These are phyloP conservation scores for Chrysemys picta DNA, from an alignment of 2,113 vertebrate species.

Conservation along the genomic window DNA sequence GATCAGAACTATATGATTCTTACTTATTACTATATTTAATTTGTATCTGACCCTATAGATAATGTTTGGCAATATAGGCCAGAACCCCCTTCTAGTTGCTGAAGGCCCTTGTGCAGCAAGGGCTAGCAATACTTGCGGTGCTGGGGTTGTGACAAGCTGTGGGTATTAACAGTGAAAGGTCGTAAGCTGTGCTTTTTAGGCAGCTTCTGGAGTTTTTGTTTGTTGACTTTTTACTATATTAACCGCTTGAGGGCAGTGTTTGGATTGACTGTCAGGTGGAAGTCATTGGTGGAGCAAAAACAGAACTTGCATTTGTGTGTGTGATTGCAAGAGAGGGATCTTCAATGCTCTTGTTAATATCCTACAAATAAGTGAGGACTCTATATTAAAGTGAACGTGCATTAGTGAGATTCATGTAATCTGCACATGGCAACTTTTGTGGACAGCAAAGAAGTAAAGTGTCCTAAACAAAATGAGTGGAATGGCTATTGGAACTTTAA, in stretches of 20 bases:
- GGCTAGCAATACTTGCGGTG: neutral
- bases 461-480: neutral
- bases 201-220: neutral
- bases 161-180: neutral
- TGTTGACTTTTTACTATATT: neutral
- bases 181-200: neutral
- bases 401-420: neutral
- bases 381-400: neutral
- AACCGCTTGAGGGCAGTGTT: neutral
- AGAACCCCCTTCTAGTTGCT: accelerated
- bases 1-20: neutral
- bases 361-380: neutral
- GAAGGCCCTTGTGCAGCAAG: neutral
- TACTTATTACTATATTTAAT: neutral
- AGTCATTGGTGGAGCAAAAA: neutral
- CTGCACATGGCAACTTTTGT: neutral
- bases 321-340: neutral
- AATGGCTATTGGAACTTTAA: neutral
- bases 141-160: neutral
- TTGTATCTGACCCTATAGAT: no score
- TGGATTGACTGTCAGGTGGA: neutral
- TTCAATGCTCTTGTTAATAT: neutral
- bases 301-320: neutral
- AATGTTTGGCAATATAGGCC: neutral
- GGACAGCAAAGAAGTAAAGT: neutral